Percentiles rank a stretch among this genome's conserved stretches.
Evolutionary conservation across 2,113 vertebrate genomes (phyloP).

Genomic region (Odobenus rosmarus): DNA sequence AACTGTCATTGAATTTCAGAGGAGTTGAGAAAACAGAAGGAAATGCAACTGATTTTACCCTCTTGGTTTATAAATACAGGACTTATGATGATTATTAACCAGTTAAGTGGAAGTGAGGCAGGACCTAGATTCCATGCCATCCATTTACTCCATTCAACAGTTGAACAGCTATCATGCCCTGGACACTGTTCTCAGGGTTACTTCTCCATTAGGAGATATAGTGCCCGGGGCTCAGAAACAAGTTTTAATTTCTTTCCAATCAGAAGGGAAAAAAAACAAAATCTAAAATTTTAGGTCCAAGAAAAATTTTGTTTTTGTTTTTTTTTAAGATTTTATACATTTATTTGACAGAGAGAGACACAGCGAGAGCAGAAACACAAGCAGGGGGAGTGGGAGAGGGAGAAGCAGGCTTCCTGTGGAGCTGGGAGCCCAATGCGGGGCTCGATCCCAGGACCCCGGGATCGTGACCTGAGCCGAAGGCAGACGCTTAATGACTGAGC

Average conservation of each 20-base stretch:
- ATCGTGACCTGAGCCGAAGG: too few relatives aligned
- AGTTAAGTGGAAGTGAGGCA: background rate
- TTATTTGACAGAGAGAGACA: too few relatives aligned
- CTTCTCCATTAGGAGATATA: background rate
- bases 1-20: background rate
- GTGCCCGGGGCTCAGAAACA: background rate
- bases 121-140: background rate
- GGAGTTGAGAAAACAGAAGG: background rate
- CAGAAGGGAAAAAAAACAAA: background rate
- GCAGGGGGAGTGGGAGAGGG: too few relatives aligned
- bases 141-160: background rate
- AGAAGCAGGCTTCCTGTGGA: too few relatives aligned
- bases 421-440: too few relatives aligned
- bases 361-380: too few relatives aligned
- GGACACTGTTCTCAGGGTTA: background rate
- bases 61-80: background rate
- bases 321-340: too few relatives aligned
- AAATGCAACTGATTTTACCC: background rate
- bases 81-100: background rate
- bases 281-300: background rate
- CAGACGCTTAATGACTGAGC: too few relatives aligned
- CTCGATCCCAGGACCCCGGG: too few relatives aligned
- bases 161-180: background rate
- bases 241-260: background rate
- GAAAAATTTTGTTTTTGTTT: background rate